Percentiles rank a stretch among this genome's conserved stretches.
These are phyloP conservation scores for Huso huso DNA, from an alignment of 2,797 vertebrate species.

Conservation along the genomic window DNA sequence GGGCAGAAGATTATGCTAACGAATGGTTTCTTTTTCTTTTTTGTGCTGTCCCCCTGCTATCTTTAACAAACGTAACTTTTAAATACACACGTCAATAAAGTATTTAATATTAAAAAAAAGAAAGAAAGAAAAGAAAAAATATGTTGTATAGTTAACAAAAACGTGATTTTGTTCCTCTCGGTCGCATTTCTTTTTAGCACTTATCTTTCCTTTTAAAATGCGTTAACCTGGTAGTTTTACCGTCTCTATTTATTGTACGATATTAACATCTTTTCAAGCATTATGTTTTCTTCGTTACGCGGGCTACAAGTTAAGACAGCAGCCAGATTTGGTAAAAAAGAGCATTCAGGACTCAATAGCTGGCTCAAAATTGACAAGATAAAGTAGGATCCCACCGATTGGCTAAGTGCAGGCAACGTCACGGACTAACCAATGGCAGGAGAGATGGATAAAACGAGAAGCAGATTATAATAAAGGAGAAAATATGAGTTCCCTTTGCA, in stretches of 20 bases:
- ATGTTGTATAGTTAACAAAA: not conserved
- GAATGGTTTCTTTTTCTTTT: not conserved
- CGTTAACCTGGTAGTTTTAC: slow-evolving; percentile 1
- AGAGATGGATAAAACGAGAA: slow-evolving; percentile 46
- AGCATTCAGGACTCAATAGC: slow-evolving; percentile 49
- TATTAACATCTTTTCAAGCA: slow-evolving; percentile 28
- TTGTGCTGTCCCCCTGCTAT: not conserved
- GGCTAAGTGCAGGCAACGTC: slow-evolving; percentile 61
- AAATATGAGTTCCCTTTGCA: slow-evolving; percentile 63
- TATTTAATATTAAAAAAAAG: not conserved
- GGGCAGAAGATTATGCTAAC: slow-evolving; percentile 9
- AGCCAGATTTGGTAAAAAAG: slow-evolving; percentile 41
- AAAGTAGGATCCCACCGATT: slow-evolving; percentile 65
- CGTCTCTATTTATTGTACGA: slow-evolving; percentile 17
- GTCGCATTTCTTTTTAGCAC: not conserved
- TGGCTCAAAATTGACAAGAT: slow-evolving; percentile 46
- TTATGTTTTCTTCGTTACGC: slow-evolving; percentile 12
- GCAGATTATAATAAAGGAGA: slow-evolving; percentile 71
- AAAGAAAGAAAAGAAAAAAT: not conserved
- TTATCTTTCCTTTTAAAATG: not conserved
- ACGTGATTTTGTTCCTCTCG: not conserved
- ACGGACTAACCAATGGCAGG: slow-evolving; percentile 68
- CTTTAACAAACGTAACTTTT: not conserved
- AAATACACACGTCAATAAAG: not conserved
- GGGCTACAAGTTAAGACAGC: slow-evolving; percentile 11